Base-by-base conservation (phyloP, 2,888 invertebrate genomes). In the Fissipunctia ypsillon region DNA sequence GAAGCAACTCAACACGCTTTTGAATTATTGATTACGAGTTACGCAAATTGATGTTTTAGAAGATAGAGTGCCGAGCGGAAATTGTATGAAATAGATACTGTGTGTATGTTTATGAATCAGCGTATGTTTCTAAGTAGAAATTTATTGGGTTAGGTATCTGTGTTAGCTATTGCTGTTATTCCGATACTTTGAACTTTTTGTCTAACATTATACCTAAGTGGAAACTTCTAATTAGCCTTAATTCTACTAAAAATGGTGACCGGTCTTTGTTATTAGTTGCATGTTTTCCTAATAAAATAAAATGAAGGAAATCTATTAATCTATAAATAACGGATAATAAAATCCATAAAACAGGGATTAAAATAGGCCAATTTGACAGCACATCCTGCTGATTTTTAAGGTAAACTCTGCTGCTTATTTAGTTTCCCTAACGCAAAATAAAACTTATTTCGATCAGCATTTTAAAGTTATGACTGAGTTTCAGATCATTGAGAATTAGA, bases 1-100 rank as follows among this genome's bases (percentile, higher is more conserved):
- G 67, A 84, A 81, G 80, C 75, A 83, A 84, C 76, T 69, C 52
- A 60, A 78, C 79, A 65, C 64, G 65, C 73, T 69, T 61, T 80
- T 84, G 84, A 82, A 85, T 86, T 76, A 82, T 83, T 84, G 77
- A 87, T 87, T 77, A 72, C 72, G 59, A 69, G 67, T 60, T 67
- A 69, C 65, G 67, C 45, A 69, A 72, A 79, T 67, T 73, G 54
- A 60, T 74, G 66, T 69, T 72, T 72, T 76, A 16, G 66, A 52
- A 41, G 61, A 59, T 56, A 70, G 41, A 54, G 54, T 56, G 69
- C 56, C 14, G 25, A 43, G 43, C 19, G 48, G 54, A 74, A 65
- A 54, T 56, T 65, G 48, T 78, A n/a, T 31, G 41, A 38, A 31
- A 59, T 63, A 45, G 45, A 19, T 28, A n/a, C 68, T 68, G 14